These are phyloP conservation scores for Diadegma fenestrale DNA, from an alignment of 2,888 invertebrate species.

Conservation along the genomic window DNA sequence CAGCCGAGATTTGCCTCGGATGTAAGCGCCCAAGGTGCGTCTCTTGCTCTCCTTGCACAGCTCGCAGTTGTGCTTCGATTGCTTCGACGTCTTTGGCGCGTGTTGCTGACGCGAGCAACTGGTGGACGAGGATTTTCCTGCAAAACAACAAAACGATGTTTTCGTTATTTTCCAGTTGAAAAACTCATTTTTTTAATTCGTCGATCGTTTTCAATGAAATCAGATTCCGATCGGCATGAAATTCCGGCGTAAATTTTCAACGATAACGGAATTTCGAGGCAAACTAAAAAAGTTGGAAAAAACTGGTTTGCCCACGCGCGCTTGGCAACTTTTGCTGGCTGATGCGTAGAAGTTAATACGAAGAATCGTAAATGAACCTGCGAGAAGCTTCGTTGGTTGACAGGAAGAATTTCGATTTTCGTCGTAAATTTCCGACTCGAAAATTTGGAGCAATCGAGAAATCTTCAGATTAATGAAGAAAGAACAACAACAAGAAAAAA, in stretches of 20 bases:
- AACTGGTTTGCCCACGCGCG: constrained; percentile 33
- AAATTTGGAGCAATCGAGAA: background rate
- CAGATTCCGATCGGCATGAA: background rate
- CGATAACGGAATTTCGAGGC: background rate
- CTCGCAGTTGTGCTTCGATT: constrained; percentile 85
- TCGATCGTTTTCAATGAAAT: background rate
- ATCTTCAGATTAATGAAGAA: background rate
- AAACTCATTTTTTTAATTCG: too few species aligned
- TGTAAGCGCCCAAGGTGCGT: constrained; percentile 85
- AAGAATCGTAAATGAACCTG: background rate
- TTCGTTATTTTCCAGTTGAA: background rate
- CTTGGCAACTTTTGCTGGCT: background rate
- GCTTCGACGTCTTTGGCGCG: constrained; percentile 72
- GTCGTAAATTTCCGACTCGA: background rate
- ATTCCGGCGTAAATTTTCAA: background rate
- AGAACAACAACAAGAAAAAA: background rate
- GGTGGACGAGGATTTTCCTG: constrained; percentile 74
- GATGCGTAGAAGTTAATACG: background rate
- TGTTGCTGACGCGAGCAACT: constrained; percentile 75
- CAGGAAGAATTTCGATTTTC: background rate
- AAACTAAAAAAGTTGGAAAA: background rate
- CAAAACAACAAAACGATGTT: constrained; percentile 42
- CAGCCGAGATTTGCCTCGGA: constrained; percentile 85
- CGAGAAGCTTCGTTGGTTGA: background rate
- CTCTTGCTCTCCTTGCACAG: constrained; percentile 86